Conservation (phyloP, 2,113 vertebrate genomes). For the Ancistrus triradiatus region DNA sequence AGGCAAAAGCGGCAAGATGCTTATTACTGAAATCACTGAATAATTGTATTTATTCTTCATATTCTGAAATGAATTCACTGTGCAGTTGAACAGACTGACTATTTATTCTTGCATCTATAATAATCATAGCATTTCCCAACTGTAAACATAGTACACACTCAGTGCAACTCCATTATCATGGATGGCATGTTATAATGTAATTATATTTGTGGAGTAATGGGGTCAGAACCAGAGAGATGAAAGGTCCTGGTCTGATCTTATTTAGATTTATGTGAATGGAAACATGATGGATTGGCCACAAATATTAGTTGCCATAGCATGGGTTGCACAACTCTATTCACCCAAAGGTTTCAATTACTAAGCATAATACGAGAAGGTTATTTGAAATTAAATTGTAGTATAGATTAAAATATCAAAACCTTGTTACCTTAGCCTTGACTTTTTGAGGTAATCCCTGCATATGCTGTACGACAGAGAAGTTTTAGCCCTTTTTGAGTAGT, state of each 20-base stretch:
- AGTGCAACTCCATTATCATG: slow-evolving; percentile 1
- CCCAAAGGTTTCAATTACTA: no score
- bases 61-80: slow-evolving; percentile 2
- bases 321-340: no score
- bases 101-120: slow-evolving; percentile 6
- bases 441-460: no score
- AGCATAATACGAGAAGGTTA: no score
- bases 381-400: no score
- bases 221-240: not conserved
- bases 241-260: not conserved
- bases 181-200: slow-evolving; percentile 1
- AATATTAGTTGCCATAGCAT: no score
- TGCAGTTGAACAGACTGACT: not conserved
- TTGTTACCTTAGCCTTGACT: no score
- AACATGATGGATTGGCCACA: no score
- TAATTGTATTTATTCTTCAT: slow-evolving; percentile 11
- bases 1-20: not conserved
- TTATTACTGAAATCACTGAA: slow-evolving; percentile 10
- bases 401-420: no score
- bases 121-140: not conserved
- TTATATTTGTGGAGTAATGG: not conserved
- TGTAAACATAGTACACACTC: not conserved
- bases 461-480: no score
- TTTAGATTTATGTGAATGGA: no score
- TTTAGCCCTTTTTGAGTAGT: no score